phyloP scores from a whole-genome alignment of 2,888 invertebrate genomes.

The Sicus ferrugineus region DNA sequence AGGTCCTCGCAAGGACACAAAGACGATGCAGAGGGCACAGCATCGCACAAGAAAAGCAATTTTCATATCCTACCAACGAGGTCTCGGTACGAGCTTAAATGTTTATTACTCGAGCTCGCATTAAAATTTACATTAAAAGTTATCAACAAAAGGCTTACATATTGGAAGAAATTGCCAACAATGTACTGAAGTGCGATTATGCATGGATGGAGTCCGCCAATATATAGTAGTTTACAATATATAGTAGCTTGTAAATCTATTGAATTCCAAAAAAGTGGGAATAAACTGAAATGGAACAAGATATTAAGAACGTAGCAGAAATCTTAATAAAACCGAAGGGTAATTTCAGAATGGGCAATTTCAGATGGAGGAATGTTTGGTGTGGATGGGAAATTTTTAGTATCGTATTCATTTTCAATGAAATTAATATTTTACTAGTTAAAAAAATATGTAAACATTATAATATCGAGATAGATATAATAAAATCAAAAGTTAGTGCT shows the following conservation, averaged over 20 bases:
- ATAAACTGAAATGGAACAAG: not conserved
- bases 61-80: conserved; percentile 2
- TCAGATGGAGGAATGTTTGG: too few species aligned
- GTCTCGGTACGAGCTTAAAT: conserved; percentile 20
- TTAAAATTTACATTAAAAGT: conserved; percentile 18
- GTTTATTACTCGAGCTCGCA: conserved; percentile 16
- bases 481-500: too few species aligned
- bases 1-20: not conserved
- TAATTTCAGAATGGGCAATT: too few species aligned
- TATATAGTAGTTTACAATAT: not conserved
- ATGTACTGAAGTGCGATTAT: not conserved
- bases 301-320: not conserved
- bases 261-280: not conserved
- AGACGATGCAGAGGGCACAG: not conserved
- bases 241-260: not conserved
- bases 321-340: too few species aligned
- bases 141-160: not conserved
- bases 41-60: conserved; percentile 23
- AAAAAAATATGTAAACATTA: too few species aligned
- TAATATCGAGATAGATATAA: too few species aligned
- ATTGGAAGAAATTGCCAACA: not conserved
- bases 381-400: too few species aligned
- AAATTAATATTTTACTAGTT: too few species aligned
- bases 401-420: too few species aligned
- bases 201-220: not conserved